Percentiles rank a stretch among this genome's conserved stretches.
These are phyloP conservation scores for Brachyrhaphis roseni DNA, from an alignment of 2,797 vertebrate genomes.

Conservation along the genomic window DNA sequence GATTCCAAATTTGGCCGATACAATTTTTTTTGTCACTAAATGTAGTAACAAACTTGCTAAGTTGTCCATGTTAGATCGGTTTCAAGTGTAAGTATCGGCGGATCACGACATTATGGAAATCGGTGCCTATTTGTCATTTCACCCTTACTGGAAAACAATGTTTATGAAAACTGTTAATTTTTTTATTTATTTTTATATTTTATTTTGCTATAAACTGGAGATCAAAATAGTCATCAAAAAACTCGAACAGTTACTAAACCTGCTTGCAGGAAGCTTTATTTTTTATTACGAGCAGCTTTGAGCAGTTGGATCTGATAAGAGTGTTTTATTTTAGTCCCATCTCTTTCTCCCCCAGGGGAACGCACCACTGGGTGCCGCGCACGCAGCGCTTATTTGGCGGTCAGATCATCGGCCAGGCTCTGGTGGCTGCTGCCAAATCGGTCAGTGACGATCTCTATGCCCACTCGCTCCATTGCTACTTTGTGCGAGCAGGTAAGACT, in stretches of 20 bases:
- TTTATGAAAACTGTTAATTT: no score
- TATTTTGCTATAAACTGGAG: not conserved
- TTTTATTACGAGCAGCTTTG: not conserved
- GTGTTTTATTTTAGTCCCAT: not conserved
- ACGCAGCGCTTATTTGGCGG: slow-evolving; percentile 89
- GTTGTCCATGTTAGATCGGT: no score
- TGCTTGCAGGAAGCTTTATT: not conserved
- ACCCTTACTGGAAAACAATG: no score
- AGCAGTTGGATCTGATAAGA: not conserved
- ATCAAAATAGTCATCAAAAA: not conserved
- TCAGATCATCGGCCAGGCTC: slow-evolving; percentile 93
- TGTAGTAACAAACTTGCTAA: no score
- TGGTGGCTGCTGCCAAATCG: slow-evolving; percentile 91
- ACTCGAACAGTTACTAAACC: not conserved
- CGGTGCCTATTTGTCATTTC: no score
- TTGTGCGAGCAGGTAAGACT: slow-evolving; percentile 87
- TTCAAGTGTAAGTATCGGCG: no score
- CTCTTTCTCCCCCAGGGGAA: slow-evolving; percentile 79
- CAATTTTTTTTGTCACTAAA: no score
- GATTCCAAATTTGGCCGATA: no score
- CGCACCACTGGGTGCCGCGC: slow-evolving; percentile 90
- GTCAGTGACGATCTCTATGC: slow-evolving; percentile 83
- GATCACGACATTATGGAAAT: no score
- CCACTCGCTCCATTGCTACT: slow-evolving; percentile 96
- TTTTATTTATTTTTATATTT: no score